A percentile compares a stretch with the other conserved stretches of the same genome.
Evolutionary conservation across 2,888 invertebrate genomes (phyloP).

Genomic region (Pyrocoelia pectoralis): DNA sequence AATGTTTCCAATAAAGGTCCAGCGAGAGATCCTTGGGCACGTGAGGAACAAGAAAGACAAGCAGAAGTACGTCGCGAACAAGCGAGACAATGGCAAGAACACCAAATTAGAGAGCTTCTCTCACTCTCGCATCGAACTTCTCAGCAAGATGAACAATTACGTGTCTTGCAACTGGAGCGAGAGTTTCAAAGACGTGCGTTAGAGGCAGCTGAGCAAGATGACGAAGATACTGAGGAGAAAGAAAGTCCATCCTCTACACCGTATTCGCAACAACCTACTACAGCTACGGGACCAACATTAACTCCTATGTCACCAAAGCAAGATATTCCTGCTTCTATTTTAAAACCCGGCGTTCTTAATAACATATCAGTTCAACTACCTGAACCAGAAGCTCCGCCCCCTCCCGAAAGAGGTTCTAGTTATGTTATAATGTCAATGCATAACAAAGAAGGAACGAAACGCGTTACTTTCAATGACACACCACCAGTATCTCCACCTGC

Average conservation of each 20-base stretch:
- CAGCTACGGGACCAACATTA: slow-evolving; percentile 55
- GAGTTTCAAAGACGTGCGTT: slow-evolving; percentile 93
- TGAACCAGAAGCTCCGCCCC: slow-evolving; percentile 68
- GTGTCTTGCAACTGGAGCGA: slow-evolving; percentile 88
- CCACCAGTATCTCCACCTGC: slow-evolving; percentile 52
- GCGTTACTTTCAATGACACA: slow-evolving; percentile 58
- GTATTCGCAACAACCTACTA: slow-evolving; percentile 45
- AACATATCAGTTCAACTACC: slow-evolving; percentile 49
- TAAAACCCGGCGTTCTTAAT: slow-evolving; percentile 57
- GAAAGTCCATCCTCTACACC: slow-evolving; percentile 55
- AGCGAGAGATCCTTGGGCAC: slow-evolving; percentile 87
- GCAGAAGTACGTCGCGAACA: slow-evolving; percentile 76
- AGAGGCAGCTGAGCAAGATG: slow-evolving; percentile 75
- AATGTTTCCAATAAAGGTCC: slow-evolving; percentile 61
- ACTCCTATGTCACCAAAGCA: slow-evolving; percentile 53
- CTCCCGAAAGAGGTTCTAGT: slow-evolving; percentile 89
- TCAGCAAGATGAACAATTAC: slow-evolving; percentile 87
- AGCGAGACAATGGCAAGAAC: slow-evolving; percentile 82
- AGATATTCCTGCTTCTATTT: slow-evolving; percentile 55
- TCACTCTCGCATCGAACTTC: slow-evolving; percentile 72
- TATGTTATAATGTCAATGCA: slow-evolving; percentile 82
- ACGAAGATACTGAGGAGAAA: slow-evolving; percentile 73
- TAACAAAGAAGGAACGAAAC: slow-evolving; percentile 57
- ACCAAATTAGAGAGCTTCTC: slow-evolving; percentile 84
- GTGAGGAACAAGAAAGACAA: slow-evolving; percentile 88